These are phyloP conservation scores for Callocephalon fimbriatum DNA, from an alignment of 2,113 vertebrate genomes.

Conservation along the genomic window DNA sequence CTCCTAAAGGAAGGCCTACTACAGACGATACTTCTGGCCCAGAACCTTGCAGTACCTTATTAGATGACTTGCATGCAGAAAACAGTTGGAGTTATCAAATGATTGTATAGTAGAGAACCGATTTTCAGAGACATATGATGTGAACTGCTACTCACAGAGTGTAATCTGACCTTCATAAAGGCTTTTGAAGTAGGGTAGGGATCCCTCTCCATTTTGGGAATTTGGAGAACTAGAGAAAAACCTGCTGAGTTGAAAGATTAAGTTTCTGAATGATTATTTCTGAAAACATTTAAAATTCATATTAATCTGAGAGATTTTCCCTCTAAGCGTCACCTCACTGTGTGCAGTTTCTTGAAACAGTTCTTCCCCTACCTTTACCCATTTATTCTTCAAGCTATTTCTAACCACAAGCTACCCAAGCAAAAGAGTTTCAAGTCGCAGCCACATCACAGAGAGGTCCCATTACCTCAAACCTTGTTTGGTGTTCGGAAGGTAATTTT, in stretches of 20 bases:
- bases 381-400: constrained; percentile 15
- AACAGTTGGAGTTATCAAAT: not conserved
- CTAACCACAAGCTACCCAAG: constrained; percentile 53
- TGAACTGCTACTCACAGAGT: not conserved
- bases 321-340: not conserved
- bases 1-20: not conserved
- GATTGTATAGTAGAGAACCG: not conserved
- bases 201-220: not conserved
- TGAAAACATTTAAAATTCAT: not conserved
- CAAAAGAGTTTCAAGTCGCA: constrained; percentile 18
- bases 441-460: constrained; percentile 69
- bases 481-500: constrained; percentile 37
- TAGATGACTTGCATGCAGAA: not conserved
- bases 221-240: not conserved
- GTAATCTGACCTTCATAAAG: not conserved
- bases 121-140: not conserved
- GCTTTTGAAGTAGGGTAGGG: not conserved
- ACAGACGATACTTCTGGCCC: not conserved
- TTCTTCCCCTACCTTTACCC: not conserved
- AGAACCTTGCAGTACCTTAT: not conserved
- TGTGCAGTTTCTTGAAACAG: not conserved
- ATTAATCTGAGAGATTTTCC: not conserved
- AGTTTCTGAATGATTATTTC: not conserved
- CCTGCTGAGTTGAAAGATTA: not conserved
- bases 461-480: constrained; percentile 48